A percentile compares a stretch with the other conserved stretches of the same genome.
phyloP scores from a whole-genome alignment of 2,888 invertebrate species.

The Tenthredo distinguenda region DNA sequence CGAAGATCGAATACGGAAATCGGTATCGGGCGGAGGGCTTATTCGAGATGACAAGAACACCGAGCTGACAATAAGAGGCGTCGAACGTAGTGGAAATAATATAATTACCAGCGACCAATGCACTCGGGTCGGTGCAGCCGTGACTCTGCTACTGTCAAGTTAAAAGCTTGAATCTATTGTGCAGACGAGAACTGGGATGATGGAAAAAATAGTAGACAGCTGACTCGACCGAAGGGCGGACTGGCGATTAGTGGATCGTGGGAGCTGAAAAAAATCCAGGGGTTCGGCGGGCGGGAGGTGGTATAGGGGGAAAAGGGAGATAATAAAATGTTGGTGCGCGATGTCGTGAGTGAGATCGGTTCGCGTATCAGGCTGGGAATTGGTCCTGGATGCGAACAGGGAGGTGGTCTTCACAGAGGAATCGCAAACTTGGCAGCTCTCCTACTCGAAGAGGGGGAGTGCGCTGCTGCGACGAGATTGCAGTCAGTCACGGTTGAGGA shows the following conservation, averaged over 20 bases:
- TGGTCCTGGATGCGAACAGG: constrained; percentile 41
- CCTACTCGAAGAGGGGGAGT: constrained; percentile 49
- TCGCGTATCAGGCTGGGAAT: constrained; percentile 52
- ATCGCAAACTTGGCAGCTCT: constrained; percentile 51
- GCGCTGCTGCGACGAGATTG: constrained; percentile 5
- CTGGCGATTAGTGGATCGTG: neutral
- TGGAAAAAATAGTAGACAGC: neutral
- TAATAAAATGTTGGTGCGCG: constrained; percentile 52
- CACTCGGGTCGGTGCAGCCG: neutral
- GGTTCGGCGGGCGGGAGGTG: neutral
- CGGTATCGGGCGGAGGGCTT: neutral
- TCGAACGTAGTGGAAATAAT: neutral
- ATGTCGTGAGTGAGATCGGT: constrained; percentile 52
- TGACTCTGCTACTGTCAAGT: neutral
- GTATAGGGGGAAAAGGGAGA: neutral
- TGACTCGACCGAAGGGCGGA: neutral
- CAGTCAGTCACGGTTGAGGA: constrained; percentile 31
- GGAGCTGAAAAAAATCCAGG: neutral
- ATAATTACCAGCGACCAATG: constrained; percentile 1
- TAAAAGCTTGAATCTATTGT: neutral
- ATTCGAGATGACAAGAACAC: neutral
- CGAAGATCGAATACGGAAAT: neutral
- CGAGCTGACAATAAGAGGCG: neutral
- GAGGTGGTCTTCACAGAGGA: constrained; percentile 33
- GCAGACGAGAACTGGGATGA: neutral